Percentiles rank a stretch among this genome's conserved stretches.
These are phyloP conservation scores for Bothrops alternatus DNA, from an alignment of 2,797 vertebrate species.

Conservation along the genomic window DNA sequence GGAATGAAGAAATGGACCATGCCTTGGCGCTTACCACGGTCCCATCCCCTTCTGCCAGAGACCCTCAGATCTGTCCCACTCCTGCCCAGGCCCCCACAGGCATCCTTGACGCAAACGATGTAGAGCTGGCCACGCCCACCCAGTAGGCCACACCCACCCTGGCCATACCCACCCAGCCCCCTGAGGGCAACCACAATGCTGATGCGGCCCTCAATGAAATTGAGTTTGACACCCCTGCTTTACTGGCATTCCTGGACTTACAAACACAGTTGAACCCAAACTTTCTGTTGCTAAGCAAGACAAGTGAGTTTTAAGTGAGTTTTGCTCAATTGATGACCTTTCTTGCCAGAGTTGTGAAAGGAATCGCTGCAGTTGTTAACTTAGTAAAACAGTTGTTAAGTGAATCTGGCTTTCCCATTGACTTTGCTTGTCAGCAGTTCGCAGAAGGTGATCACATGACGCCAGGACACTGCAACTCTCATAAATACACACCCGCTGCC, in stretches of 20 bases:
- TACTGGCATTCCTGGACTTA: neutral
- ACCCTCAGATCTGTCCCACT: too few relatives aligned
- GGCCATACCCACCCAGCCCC: too few relatives aligned
- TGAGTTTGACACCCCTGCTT: neutral
- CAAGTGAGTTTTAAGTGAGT: neutral
- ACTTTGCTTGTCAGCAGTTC: neutral
- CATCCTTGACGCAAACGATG: too few relatives aligned
- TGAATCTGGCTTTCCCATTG: neutral
- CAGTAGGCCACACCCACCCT: too few relatives aligned
- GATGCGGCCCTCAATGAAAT: too few relatives aligned
- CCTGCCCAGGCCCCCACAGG: too few relatives aligned
- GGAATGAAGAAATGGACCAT: too few relatives aligned
- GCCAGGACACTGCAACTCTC: neutral
- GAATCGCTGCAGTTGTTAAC: neutral
- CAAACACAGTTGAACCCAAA: neutral
- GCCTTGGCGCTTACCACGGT: too few relatives aligned
- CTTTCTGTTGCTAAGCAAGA: neutral
- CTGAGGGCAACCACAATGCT: too few relatives aligned
- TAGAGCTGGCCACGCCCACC: too few relatives aligned
- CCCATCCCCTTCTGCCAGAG: too few relatives aligned
- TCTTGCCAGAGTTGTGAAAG: neutral
- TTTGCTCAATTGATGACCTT: neutral
- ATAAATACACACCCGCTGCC: neutral
- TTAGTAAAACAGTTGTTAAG: neutral
- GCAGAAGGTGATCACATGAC: neutral